A percentile compares a stretch with the other conserved stretches of the same genome.
Evolutionary conservation across 2,888 invertebrate genomes (phyloP).

Genomic region (Incurvaria masculella): DNA sequence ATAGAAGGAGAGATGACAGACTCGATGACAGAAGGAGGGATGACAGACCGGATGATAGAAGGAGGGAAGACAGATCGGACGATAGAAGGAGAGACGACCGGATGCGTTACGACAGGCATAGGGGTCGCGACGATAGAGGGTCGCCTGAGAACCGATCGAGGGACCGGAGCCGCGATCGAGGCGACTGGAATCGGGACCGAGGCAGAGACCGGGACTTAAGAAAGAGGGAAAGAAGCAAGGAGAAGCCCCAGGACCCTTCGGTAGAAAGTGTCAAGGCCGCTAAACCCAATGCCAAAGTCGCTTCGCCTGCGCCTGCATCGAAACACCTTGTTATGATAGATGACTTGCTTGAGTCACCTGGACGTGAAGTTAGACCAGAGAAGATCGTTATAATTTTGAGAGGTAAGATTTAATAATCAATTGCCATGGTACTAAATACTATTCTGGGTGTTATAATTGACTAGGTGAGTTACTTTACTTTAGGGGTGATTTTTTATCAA

Average conservation of each 20-base stretch:
- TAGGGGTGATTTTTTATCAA: too few relatives aligned
- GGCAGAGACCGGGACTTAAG: conserved; percentile 32
- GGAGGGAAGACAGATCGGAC: conserved; percentile 15
- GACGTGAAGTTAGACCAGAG: conserved; percentile 73
- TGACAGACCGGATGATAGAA: conserved; percentile 20
- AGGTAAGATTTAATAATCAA: conserved; percentile 35
- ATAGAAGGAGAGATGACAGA: conserved; percentile 22
- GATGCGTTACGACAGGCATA: conserved; percentile 25
- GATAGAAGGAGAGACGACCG: conserved; percentile 21
- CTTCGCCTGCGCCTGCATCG: background rate
- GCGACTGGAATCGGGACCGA: conserved; percentile 25
- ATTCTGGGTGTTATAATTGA: too few relatives aligned
- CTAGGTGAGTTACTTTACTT: too few relatives aligned
- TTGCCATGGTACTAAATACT: too few relatives aligned
- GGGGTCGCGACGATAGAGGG: conserved; percentile 26
- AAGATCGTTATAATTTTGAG: conserved; percentile 85
- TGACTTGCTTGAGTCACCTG: conserved; percentile 78
- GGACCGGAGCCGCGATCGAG: conserved; percentile 21
- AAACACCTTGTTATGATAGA: conserved; percentile 63
- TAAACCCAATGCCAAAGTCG: background rate
- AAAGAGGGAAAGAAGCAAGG: background rate
- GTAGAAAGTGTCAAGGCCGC: background rate
- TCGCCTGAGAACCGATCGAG: conserved; percentile 20
- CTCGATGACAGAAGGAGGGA: conserved; percentile 25
- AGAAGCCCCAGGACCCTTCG: background rate